phyloP scores from a whole-genome alignment of 2,888 invertebrate species.

The Ommatoiulus sabulosus region DNA sequence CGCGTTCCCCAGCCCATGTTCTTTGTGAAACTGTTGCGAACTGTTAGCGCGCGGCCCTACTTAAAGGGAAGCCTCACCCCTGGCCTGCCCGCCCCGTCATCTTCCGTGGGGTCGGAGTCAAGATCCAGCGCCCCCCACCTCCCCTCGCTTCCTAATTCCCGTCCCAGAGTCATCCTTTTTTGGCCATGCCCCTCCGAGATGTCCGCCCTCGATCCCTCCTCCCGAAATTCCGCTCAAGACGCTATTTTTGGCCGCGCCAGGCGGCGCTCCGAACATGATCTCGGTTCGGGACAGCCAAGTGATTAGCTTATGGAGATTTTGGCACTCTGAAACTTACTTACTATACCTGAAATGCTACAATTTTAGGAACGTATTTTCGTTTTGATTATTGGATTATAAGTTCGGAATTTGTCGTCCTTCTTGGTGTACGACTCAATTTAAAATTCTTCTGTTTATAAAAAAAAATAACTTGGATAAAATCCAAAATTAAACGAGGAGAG shows the following conservation, averaged over 20 bases:
- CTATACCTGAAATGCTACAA: no score
- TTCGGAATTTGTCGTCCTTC: no score
- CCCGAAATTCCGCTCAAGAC: background rate
- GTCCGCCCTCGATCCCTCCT: conserved; percentile 34
- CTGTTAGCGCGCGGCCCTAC: background rate
- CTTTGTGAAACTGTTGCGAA: background rate
- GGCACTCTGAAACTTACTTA: no score
- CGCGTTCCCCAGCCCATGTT: background rate
- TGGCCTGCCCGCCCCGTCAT: background rate
- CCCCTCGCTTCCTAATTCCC: background rate
- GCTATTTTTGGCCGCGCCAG: conserved; percentile 26
- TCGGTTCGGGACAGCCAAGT: no score
- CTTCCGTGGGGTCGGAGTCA: conserved; percentile 24
- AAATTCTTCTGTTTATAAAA: no score
- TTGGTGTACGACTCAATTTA: no score
- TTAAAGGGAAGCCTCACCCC: conserved; percentile 20
- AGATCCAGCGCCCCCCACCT: conserved; percentile 2
- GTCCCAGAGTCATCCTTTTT: conserved; percentile 21
- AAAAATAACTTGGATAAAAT: no score
- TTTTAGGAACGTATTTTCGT: no score
- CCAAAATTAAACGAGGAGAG: no score
- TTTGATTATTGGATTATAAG: no score
- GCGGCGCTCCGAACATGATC: background rate
- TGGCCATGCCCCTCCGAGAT: conserved; percentile 27
- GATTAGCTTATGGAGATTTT: no score